phyloP scores from a whole-genome alignment of 1,140 invertebrate genomes.

The Heliconius himera region DNA sequence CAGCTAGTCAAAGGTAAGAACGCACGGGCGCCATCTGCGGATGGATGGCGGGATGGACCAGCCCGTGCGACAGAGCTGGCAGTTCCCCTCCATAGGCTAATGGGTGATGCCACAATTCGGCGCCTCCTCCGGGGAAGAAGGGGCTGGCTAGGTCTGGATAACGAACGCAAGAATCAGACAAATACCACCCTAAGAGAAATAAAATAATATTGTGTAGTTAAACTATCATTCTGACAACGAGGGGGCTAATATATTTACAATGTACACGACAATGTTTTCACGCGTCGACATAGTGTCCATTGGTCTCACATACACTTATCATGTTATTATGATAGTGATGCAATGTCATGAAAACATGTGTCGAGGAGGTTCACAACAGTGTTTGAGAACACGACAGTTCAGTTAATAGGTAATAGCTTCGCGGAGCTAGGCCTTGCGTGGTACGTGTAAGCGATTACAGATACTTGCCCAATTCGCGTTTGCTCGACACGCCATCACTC shows the following conservation, averaged over 20 bases:
- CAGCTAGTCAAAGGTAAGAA: conserved; percentile 98
- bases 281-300: conserved; percentile 30
- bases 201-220: not conserved
- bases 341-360: conserved; percentile 69
- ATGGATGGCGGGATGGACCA: conserved; percentile 97
- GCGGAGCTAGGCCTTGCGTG: conserved; percentile 78
- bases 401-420: conserved; percentile 69
- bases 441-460: conserved; percentile 78
- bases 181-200: conserved; percentile 7
- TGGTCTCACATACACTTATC: conserved; percentile 10
- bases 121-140: conserved; percentile 92
- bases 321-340: conserved; percentile 31
- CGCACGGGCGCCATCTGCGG: conserved; percentile 97
- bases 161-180: conserved; percentile 24
- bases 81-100: conserved; percentile 91
- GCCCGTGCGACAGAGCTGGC: conserved; percentile 92
- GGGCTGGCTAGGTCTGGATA: conserved; percentile 93
- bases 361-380: conserved; percentile 55
- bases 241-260: conserved; percentile 69
- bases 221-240: conserved; percentile 3
- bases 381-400: too few relatives aligned
- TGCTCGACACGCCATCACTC: conserved; percentile 59
- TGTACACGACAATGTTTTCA: conserved; percentile 66
- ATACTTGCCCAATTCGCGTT: conserved; percentile 73
- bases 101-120: conserved; percentile 96